phyloP scores from a whole-genome alignment of 2,797 vertebrate species.

The Sebastes vulpes region DNA sequence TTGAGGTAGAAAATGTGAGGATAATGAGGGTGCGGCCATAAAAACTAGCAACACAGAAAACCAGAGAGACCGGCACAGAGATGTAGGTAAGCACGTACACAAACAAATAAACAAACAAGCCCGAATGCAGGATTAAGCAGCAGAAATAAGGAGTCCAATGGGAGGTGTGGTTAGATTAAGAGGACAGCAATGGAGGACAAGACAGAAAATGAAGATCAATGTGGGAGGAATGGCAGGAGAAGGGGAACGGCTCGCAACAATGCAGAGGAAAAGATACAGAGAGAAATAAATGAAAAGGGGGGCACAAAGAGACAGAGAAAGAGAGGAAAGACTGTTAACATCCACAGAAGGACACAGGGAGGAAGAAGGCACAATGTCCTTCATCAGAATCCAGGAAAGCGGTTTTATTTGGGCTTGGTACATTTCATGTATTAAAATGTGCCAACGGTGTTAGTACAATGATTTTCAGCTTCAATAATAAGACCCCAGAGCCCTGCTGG shows the following conservation, averaged over 20 bases:
- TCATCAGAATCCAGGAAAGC: conserved; percentile 54
- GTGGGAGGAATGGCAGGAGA: conserved; percentile 35
- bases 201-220: conserved; percentile 36
- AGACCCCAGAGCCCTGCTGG: background rate
- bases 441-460: background rate
- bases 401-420: background rate
- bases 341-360: conserved; percentile 54
- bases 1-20: conserved; percentile 94
- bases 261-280: conserved; percentile 25
- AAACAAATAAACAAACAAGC: conserved; percentile 64
- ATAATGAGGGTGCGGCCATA: conserved; percentile 90
- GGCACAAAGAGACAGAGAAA: conserved; percentile 72
- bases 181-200: conserved; percentile 19
- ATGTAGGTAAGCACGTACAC: conserved; percentile 58
- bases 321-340: conserved; percentile 77
- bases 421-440: background rate
- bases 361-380: conserved; percentile 59
- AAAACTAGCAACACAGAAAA: conserved; percentile 87
- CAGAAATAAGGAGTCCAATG: conserved; percentile 56
- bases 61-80: conserved; percentile 68
- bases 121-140: conserved; percentile 62
- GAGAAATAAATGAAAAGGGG: conserved; percentile 40
- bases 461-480: background rate
- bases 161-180: conserved; percentile 32
- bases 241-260: conserved; percentile 42